Evolutionary conservation across 2,113 vertebrate species (phyloP), one percentile per base, ranked within the genome.

Genomic region (Polyodon spathula): DNA sequence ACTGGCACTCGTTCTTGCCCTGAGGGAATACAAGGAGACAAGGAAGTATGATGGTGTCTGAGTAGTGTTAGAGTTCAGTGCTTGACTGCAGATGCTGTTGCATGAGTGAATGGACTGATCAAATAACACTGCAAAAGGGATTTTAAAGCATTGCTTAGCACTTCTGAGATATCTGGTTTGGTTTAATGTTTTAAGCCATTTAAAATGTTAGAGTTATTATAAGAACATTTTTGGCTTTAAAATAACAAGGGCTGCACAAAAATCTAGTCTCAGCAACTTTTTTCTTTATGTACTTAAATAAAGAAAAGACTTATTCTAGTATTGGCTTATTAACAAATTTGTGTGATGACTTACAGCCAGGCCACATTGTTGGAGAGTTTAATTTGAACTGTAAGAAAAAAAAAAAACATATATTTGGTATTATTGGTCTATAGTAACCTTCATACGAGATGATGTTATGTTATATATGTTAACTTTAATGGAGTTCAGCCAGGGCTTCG

Each of bases 311-410:
- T 15, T 12, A 65, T 66, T 65, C 7, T 56, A 52, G 58, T 66
- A 63, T 57, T 62, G 61, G 46, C 58, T 73, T 61, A 48, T 73
- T 75, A 71, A 60, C 58, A 63, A 44, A 59, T 3, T 2, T 63
- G 52, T 71, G 17, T 72, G 75, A 78, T 12, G 59, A 62, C 65
- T 72, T 82, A 73, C 72, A 80, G 81, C 73, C 69, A 63, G 59
- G 61, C 63, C 62, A 67, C 61, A 67, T 68, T 61, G 66, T 51
- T 59, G 37, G 56, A 56, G 61, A 17, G 9, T 58, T 41, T 55
- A 52, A 69, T 63, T 56, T 63, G 27, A 46, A 60, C 62, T 66
- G 37, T 66, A 70, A 54, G 61, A 67, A 65, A 61, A 69, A 66
- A 60, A 27, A 27, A 1, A 27, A 27, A 3, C 27, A 27, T 2